Conservation (phyloP, 2,888 invertebrate genomes). For the Eremobia ochroleuca region DNA sequence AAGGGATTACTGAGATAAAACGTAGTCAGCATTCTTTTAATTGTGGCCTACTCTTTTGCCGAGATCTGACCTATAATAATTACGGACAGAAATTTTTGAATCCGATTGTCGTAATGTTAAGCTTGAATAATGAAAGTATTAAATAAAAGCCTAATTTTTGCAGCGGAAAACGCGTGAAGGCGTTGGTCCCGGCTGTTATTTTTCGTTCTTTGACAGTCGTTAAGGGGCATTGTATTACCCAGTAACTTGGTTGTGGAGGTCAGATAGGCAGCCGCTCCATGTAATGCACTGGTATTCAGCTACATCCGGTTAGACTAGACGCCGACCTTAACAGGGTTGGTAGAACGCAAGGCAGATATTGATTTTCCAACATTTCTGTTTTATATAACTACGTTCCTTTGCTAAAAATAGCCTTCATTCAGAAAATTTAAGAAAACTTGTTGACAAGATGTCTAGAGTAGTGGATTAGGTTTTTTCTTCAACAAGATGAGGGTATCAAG, state of each 20-base stretch:
- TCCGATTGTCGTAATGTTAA: not conserved
- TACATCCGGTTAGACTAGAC: not conserved
- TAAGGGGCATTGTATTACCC: not conserved
- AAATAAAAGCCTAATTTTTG: not conserved
- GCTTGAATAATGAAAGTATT: not conserved
- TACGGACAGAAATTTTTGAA: constrained; percentile 57
- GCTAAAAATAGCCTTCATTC: too few relatives aligned
- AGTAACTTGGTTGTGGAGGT: not conserved
- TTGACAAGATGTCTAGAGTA: constrained; percentile 10
- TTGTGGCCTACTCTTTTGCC: constrained; percentile 68
- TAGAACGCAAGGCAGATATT: not conserved
- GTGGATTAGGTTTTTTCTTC: constrained; percentile 49
- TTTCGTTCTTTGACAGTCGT: not conserved
- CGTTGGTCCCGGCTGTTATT: too few relatives aligned
- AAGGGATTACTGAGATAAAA: constrained; percentile 72
- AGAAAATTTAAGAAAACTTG: constrained; percentile 21
- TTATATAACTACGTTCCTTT: not conserved
- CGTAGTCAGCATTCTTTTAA: constrained; percentile 73
- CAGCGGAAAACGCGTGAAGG: too few relatives aligned
- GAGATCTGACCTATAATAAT: constrained; percentile 67
- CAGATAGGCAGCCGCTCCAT: not conserved
- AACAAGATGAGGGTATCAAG: constrained; percentile 46
- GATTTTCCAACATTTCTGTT: not conserved
- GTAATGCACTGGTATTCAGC: too few relatives aligned
- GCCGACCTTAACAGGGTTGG: not conserved